Conservation (phyloP, 2,113 vertebrate species). For the Scophthalmus maximus region DNA sequence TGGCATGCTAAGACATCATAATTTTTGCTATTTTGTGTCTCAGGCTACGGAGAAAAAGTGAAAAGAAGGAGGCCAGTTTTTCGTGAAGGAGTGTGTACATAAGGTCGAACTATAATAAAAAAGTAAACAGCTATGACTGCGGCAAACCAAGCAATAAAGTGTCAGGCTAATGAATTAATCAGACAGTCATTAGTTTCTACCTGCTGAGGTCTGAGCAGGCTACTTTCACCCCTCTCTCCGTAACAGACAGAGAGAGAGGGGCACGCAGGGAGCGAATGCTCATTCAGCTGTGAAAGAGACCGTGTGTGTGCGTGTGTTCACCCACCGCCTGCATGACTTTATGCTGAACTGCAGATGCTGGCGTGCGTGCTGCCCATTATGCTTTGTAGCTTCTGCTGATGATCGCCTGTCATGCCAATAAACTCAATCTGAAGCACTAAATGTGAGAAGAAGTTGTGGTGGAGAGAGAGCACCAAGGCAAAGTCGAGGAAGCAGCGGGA, state of each 20-base stretch:
- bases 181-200: conserved; percentile 78
- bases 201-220: conserved; percentile 47
- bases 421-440: conserved; percentile 59
- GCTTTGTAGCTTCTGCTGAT: conserved; percentile 67
- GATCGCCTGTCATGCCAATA: conserved; percentile 72
- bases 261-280: conserved; percentile 61
- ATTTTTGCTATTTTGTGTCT: conserved; percentile 30
- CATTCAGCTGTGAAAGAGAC: conserved; percentile 74
- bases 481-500: conserved; percentile 19
- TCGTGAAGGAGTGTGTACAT: conserved; percentile 17
- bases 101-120: conserved; percentile 56
- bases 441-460: conserved; percentile 37
- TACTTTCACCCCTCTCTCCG: conserved; percentile 29
- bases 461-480: conserved; percentile 23
- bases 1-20: conserved; percentile 9
- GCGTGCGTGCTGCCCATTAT: conserved; percentile 54
- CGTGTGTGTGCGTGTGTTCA: conserved; percentile 28
- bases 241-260: conserved; percentile 45
- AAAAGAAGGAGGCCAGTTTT: too few species aligned
- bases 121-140: conserved; percentile 71
- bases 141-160: conserved; percentile 59
- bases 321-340: too few species aligned
- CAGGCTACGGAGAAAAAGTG: conserved; percentile 15
- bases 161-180: conserved; percentile 83
- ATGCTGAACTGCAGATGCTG: conserved; percentile 14